Base-by-base conservation (phyloP, 1,140 invertebrate genomes). In the Lineus longissimus region DNA sequence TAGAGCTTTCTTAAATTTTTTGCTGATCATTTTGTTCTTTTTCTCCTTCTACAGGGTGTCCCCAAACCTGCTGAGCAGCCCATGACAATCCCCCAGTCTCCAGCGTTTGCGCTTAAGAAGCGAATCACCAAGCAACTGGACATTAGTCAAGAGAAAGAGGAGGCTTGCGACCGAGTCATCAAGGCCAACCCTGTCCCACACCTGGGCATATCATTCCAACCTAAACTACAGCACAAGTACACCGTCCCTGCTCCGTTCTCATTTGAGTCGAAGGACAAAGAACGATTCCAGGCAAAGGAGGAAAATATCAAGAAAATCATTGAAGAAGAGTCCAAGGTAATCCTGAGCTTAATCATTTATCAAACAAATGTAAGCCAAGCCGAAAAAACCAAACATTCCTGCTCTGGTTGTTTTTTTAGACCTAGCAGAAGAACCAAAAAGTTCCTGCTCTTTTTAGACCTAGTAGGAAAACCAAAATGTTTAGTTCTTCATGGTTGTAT, bases 221-320 rank as follows among this genome's bases (percentile, higher is more conserved):
- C 78, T 15, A 71, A 72, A 9, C 59, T 77, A 15, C 45, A 65
- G 6, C 79, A 78, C 60, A 70, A 73, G 47, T 33, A 55, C 11
- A 80, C 75, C 17, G 70, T 75, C 22, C 68, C 72, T 17, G 63
- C 71, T 19, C 78, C 86, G 11, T 86, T 87, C 58, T 84, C 82
- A 41, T 87, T 88, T 67, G 86, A 87, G 47, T 62, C 81, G 13
- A 74, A 85, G 0, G 76, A 86, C 58, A 84, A 83, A 64, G 57
- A 73, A 41, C 56, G 76, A 23, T 59, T 78, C 0, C 77, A 80
- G 13, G 82, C 80, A 54, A 85, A 84, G 66, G 83, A 86, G 66
- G 77, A 86, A 62, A 78, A 83, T 57, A 74, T 84, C 0, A 82
- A 85, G 41, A 65, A 76, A 62, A 63, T 76, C n/a, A 54, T 74